These are phyloP conservation scores for Sapajus apella DNA, from an alignment of 2,113 vertebrate genomes.

Conservation along the genomic window DNA sequence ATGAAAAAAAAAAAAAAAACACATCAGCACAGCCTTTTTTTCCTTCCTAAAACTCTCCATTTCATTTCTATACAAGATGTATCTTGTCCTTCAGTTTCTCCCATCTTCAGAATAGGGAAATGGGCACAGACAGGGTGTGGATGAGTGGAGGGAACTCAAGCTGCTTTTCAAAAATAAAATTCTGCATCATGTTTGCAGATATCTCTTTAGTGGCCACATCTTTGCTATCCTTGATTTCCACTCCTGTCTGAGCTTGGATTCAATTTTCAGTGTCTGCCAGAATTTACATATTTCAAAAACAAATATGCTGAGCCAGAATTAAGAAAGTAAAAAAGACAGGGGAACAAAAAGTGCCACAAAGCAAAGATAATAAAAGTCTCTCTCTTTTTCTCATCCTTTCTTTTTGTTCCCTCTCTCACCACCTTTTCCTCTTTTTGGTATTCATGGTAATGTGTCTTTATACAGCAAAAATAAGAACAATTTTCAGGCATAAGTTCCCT, in stretches of 20 bases:
- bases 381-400: neutral
- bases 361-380: neutral
- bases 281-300: neutral
- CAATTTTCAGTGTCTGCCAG: neutral
- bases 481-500: neutral
- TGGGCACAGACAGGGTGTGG: neutral
- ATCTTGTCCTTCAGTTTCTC: neutral
- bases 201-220: neutral
- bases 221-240: slow-evolving; percentile 33
- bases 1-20: slow-evolving; percentile 38
- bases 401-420: neutral
- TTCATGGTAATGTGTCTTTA: neutral
- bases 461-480: neutral
- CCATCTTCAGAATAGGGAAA: neutral
- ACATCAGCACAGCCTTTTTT: neutral
- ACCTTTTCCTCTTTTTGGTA: neutral
- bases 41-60: neutral
- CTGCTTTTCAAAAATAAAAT: slow-evolving; percentile 7
- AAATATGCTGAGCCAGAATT: neutral
- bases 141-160: neutral
- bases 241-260: neutral
- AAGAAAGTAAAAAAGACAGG: neutral
- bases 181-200: neutral
- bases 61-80: neutral
- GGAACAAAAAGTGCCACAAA: neutral